Conservation (phyloP, 2,888 invertebrate species). For the Agrilus cyanescens region DNA sequence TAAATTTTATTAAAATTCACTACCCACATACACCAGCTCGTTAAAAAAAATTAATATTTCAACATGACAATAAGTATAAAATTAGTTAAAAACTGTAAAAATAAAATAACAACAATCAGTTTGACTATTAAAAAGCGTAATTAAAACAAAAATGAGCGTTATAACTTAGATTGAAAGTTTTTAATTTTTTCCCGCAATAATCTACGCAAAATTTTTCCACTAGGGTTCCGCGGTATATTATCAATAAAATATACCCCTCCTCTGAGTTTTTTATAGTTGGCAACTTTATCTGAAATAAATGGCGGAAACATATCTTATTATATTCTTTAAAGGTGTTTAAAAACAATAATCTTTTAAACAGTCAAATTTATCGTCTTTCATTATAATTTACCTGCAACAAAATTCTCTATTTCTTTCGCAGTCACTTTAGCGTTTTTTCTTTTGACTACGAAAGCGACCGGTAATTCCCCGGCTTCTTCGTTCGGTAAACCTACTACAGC, state of each 20-base stretch:
- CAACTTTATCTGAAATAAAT: conserved; percentile 26
- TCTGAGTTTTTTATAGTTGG: conserved; percentile 50
- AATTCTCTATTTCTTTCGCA: conserved; percentile 31
- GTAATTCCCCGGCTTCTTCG: conserved; percentile 62
- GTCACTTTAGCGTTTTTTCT: conserved; percentile 41
- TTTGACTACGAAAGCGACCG: conserved; percentile 62
- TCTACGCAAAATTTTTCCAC: conserved; percentile 57
- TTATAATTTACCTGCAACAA: conserved; percentile 33
- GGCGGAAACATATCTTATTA: too few species aligned
- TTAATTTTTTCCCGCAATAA: conserved; percentile 40
- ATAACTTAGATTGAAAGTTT: conserved; percentile 27
- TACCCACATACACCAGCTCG: too few species aligned
- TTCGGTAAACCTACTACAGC: conserved; percentile 56
- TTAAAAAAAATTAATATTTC: too few species aligned
- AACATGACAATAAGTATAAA: too few species aligned
- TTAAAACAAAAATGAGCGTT: conserved; percentile 9
- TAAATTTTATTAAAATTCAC: too few species aligned
- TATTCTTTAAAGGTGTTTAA: too few species aligned
- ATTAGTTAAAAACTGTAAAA: too few species aligned
- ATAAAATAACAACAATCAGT: too few species aligned
- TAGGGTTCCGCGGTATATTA: conserved; percentile 53
- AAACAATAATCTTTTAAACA: too few species aligned
- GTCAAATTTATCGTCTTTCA: too few species aligned
- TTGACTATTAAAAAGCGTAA: too few species aligned
- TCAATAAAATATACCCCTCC: conserved; percentile 57